phyloP scores from a whole-genome alignment of 2,113 vertebrate species.

The Fregetta grallaria region DNA sequence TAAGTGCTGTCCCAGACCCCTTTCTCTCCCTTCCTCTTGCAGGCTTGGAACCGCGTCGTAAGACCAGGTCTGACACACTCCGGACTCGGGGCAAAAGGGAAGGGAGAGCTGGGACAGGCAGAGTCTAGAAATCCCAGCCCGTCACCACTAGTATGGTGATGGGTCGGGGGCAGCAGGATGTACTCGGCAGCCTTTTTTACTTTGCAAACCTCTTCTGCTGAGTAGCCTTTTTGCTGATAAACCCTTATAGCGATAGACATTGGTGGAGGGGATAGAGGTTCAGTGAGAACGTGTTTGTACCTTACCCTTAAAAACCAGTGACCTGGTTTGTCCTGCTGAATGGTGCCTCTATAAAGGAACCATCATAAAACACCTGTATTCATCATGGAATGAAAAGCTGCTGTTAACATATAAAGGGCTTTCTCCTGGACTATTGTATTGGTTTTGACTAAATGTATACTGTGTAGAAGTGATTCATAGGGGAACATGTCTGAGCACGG shows the following conservation, averaged over 20 bases:
- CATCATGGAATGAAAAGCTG: background rate
- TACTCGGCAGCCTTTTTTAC: background rate
- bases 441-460: background rate
- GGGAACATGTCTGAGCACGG: background rate
- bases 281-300: background rate
- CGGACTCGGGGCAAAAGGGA: background rate
- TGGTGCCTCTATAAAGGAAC: background rate
- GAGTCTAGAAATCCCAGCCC: background rate
- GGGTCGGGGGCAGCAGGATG: background rate
- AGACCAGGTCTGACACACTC: background rate
- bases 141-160: background rate
- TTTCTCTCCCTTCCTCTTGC: background rate
- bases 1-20: background rate
- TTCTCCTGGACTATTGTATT: background rate
- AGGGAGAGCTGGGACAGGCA: background rate
- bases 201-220: background rate
- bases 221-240: background rate
- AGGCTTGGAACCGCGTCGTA: background rate
- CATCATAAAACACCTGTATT: background rate
- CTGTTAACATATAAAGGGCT: background rate
- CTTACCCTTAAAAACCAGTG: background rate
- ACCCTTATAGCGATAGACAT: background rate
- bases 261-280: background rate
- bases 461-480: slow-evolving; percentile 34
- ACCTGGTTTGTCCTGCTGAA: background rate